Evolutionary conservation across 1,140 invertebrate genomes (phyloP).

Genomic region (Drosophila aff.): DNA sequence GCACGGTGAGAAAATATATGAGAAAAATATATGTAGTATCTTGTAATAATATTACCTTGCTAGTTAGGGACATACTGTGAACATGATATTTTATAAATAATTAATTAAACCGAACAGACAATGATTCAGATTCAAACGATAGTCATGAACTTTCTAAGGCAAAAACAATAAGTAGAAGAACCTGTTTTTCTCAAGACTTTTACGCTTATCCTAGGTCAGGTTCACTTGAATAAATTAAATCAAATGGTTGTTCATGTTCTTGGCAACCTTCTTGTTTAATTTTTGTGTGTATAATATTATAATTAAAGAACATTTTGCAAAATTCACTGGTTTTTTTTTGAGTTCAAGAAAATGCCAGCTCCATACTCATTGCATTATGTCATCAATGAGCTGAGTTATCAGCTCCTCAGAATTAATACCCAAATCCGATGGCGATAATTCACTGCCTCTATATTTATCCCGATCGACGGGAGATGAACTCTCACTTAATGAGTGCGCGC

Average conservation of each 20-base stretch:
- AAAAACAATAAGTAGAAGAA: slow-evolving; percentile 1
- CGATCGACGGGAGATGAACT: slow-evolving; percentile 41
- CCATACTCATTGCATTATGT: slow-evolving; percentile 37
- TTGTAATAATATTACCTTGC: not conserved
- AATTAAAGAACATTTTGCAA: not conserved
- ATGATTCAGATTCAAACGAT: not conserved
- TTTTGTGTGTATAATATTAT: not conserved
- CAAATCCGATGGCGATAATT: slow-evolving; percentile 27
- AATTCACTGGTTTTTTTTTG: not conserved
- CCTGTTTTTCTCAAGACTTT: slow-evolving; percentile 7
- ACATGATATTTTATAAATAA: not conserved
- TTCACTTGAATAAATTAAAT: slow-evolving; percentile 6
- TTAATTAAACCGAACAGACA: not conserved
- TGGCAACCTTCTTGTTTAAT: not conserved
- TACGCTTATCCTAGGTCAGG: slow-evolving; percentile 5
- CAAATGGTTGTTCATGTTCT: not conserved
- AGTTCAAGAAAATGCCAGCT: not conserved
- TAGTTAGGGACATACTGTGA: not conserved
- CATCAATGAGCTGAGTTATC: slow-evolving; percentile 19
- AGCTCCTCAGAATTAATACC: slow-evolving; percentile 6
- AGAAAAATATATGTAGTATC: not conserved
- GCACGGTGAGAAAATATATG: slow-evolving; percentile 13
- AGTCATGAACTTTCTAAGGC: not conserved
- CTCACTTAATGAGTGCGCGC: slow-evolving; percentile 40
- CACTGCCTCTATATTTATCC: slow-evolving; percentile 36